These are phyloP conservation scores for Lepidurus couesii DNA, from an alignment of 1,140 invertebrate genomes.

Conservation along the genomic window DNA sequence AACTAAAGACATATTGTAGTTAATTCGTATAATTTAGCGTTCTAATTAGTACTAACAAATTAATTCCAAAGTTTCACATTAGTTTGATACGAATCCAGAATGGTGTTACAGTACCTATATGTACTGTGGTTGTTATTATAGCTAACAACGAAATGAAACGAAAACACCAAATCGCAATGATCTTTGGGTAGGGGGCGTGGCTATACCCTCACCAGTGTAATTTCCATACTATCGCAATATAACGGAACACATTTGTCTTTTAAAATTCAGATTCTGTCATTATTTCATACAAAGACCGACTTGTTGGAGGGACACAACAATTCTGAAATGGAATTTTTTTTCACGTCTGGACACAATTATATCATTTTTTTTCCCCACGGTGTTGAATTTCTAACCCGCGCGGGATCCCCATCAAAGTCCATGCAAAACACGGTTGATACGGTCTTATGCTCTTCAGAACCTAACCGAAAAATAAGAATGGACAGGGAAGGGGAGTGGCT, in stretches of 20 bases:
- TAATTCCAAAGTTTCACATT: too few species aligned
- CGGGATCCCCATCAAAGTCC: too few species aligned
- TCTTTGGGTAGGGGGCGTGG: background rate
- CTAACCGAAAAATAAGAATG: background rate
- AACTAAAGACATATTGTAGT: too few species aligned
- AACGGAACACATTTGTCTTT: slow-evolving; percentile 5
- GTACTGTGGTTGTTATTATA: background rate
- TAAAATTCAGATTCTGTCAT: slow-evolving; percentile 19
- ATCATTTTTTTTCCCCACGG: too few species aligned
- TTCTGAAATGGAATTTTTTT: background rate
- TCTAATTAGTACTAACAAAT: too few species aligned
- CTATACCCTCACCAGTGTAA: background rate
- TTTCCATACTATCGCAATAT: slow-evolving; percentile 12
- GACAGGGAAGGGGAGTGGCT: background rate
- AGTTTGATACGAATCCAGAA: too few species aligned
- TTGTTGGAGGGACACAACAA: slow-evolving; percentile 8
- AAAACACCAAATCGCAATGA: background rate
- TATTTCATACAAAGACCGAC: slow-evolving; percentile 22
- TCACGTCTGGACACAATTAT: too few species aligned
- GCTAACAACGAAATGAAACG: background rate
- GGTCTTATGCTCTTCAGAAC: background rate
- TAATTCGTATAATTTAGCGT: too few species aligned
- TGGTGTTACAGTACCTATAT: too few species aligned
- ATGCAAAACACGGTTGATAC: too few species aligned
- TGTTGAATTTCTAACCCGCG: too few species aligned